Percentiles rank a stretch among this genome's conserved stretches.
These are phyloP conservation scores for Trichosurus vulpecula DNA, from an alignment of 2,797 vertebrate genomes.

Conservation along the genomic window DNA sequence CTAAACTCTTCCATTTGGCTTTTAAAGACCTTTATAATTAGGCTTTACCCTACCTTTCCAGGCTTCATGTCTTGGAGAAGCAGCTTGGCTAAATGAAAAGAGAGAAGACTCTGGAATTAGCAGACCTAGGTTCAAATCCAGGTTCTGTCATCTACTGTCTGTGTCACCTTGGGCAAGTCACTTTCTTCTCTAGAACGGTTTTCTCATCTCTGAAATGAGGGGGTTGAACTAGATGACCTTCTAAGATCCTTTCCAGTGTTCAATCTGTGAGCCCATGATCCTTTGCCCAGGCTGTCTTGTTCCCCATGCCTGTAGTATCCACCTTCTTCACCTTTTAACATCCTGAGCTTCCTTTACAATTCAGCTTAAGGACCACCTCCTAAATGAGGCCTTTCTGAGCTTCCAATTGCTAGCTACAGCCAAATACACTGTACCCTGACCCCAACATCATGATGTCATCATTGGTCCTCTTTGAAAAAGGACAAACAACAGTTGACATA, in stretches of 20 bases:
- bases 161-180: too few species aligned
- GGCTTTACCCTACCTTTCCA: background rate
- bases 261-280: background rate
- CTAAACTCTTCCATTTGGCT: too few species aligned
- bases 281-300: background rate
- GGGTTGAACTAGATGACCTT: background rate
- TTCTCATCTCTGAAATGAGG: background rate
- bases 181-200: background rate
- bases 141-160: too few species aligned
- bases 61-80: background rate
- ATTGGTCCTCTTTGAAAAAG: background rate
- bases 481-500: background rate
- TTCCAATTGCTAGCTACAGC: background rate
- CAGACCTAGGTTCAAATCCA: background rate
- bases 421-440: background rate
- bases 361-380: background rate
- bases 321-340: background rate
- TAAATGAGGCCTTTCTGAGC: background rate
- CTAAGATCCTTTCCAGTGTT: background rate
- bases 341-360: background rate
- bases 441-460: background rate
- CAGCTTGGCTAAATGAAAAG: background rate
- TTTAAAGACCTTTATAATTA: background rate
- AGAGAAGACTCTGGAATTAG: background rate
- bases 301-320: background rate